Evolutionary conservation across 2,888 invertebrate genomes (phyloP), one percentile per base, ranked within the genome.

Genomic region (Heterodera filipjevi): DNA sequence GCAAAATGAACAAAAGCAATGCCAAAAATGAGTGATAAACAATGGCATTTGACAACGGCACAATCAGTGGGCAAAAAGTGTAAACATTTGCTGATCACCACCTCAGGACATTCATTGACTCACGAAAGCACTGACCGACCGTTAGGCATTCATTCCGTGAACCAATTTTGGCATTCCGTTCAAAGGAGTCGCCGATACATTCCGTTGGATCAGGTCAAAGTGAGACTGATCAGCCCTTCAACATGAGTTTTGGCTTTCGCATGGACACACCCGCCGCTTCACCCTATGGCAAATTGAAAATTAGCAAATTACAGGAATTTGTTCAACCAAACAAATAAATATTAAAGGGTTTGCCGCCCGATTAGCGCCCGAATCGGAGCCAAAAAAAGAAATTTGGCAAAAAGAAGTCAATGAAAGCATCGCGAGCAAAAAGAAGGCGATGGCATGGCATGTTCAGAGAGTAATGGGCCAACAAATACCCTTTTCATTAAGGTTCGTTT

Each of bases 191-290:
- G 19, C 75, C 75, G 27, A 12, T 68, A 35, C 68, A 68, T 16
- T 14, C 68, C 14, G 5, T 1, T 19, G 16, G 16, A 35, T 39
- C n/a, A 44, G 19, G 39, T 5, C 5, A 10, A 39, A 39, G 39
- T 39, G 39, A 3, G 5, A 5, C 66, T 27, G 22, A 59, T 59
- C 44, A 35, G 27, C 14, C 14, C 5, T 77, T 77, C 78, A 88
- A 88, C 76, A 84, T 88, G 82, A 85, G 86, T 3, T 78, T 88
- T 5, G 87, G 88, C 8, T 88, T 83, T 66, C 83, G 88, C 27
- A 87, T 87, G 66, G 88, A 89, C 76, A 83, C 87, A 0, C 81
- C 85, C 22, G 84, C 83, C 22, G 83, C 87, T 30, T 86, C 86
- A 35, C 88, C 88, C 12, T 88, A 88, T 79, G 88, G 80, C 75